phyloP scores from a whole-genome alignment of 2,113 vertebrate species.

The Guaruba guarouba region DNA sequence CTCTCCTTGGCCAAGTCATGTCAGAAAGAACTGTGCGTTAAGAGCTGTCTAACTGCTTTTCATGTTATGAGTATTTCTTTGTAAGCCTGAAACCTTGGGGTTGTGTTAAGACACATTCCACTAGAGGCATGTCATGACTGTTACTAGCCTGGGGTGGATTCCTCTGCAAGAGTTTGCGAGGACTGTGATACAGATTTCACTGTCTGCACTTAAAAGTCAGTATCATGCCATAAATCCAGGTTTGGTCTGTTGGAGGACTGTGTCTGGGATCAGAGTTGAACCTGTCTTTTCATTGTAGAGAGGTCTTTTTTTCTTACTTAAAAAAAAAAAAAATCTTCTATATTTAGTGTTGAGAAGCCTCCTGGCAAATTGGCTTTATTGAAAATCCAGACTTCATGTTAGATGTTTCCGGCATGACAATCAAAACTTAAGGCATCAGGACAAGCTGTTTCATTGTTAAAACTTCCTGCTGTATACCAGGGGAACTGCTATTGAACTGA shows the following conservation, averaged over 20 bases:
- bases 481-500: background rate
- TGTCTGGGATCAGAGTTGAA: background rate
- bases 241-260: background rate
- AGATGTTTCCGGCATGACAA: background rate
- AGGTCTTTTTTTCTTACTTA: background rate
- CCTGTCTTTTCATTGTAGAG: background rate
- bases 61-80: background rate
- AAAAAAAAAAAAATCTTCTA: background rate
- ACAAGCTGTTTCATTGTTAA: background rate
- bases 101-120: conserved; percentile 26
- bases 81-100: background rate
- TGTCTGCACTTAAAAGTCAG: background rate
- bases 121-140: conserved; percentile 32
- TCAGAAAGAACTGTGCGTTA: background rate
- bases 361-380: background rate
- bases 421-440: background rate
- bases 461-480: background rate
- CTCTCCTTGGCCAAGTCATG: background rate
- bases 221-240: background rate
- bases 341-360: background rate
- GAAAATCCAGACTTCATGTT: background rate
- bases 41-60: background rate
- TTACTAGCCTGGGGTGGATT: conserved; percentile 22
- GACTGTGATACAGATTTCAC: background rate
- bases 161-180: background rate